A percentile compares a stretch with the other conserved stretches of the same genome.
Evolutionary conservation across 2,113 vertebrate species (phyloP).

Genomic region (Cryptotis parvus): DNA sequence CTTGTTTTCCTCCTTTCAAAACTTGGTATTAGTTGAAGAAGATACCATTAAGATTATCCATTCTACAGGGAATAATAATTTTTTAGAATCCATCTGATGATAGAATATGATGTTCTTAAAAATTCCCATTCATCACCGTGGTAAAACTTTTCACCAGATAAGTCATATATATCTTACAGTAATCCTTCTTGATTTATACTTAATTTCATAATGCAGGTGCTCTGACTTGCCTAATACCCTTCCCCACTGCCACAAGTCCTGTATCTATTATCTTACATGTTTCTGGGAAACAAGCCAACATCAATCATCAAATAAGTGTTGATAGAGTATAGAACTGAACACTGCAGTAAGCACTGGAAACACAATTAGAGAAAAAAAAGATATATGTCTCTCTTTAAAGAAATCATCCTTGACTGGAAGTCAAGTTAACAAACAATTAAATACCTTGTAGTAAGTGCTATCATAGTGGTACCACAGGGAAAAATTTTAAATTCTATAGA

Average conservation of each 20-base stretch:
- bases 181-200: slow-evolving; percentile 15
- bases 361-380: neutral
- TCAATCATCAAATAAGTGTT: neutral
- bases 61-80: neutral
- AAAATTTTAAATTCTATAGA: neutral
- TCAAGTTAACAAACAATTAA: slow-evolving; percentile 11
- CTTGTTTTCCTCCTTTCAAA: neutral
- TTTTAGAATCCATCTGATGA: neutral
- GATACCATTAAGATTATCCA: neutral
- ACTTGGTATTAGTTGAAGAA: neutral
- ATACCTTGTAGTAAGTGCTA: neutral
- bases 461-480: neutral
- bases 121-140: neutral
- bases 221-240: neutral
- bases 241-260: neutral
- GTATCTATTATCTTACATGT: neutral
- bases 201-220: neutral
- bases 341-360: neutral
- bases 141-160: neutral
- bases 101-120: neutral
- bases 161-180: neutral
- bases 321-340: neutral
- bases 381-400: neutral
- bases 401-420: neutral
- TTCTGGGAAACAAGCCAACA: neutral